Base-by-base conservation (phyloP, 1,140 invertebrate species). In the Drosophila kurseongensis region DNA sequence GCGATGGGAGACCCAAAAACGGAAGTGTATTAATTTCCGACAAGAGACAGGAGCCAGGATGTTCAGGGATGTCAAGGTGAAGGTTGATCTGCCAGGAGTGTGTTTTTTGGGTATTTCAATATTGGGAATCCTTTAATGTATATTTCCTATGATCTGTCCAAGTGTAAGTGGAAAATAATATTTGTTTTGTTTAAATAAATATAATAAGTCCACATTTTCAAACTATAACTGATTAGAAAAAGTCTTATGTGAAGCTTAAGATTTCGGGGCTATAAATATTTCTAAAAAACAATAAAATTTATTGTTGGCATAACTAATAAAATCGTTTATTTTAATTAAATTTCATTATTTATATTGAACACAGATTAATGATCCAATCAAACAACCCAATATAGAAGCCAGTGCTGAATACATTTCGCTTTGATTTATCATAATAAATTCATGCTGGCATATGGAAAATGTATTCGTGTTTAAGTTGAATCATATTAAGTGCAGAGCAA, bases 21-120 rank as follows among this genome's bases (percentile, higher is more conserved):
- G 82, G 82, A 85, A 88, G 82, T 85, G 69, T 85, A 88, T 85
- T 85, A 85, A 85, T 85, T 85, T 85, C 82, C 82, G 82, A 75
- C 75, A 50, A 65, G 65, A 59, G 63, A 58, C 47, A 36, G 57
- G 48, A 65, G 45, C 16, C 18, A 32, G 50, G 10, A 14, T 41
- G 42, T 35, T 14, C 0, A 16, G 45, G 16, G n/a, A 38, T 47
- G 27, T 50, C 38, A 71, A 75, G 71, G 51, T 75, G 38, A 62
- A 51, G 27, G 44, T 50, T 65, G 42, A 51, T 71, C 36, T 58
- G 18, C 10, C 5, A 16, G 3, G 6, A 32, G 40, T 10, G n/a
- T 8, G 10, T 8, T 4, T 16, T 32, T 32, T 57, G 10, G 27
- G 1, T 1, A 16, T 13, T 3, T 9, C 10, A 29, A 12, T 44